Conservation (phyloP, 2,797 vertebrate species). For the Anas bernieri region DNA sequence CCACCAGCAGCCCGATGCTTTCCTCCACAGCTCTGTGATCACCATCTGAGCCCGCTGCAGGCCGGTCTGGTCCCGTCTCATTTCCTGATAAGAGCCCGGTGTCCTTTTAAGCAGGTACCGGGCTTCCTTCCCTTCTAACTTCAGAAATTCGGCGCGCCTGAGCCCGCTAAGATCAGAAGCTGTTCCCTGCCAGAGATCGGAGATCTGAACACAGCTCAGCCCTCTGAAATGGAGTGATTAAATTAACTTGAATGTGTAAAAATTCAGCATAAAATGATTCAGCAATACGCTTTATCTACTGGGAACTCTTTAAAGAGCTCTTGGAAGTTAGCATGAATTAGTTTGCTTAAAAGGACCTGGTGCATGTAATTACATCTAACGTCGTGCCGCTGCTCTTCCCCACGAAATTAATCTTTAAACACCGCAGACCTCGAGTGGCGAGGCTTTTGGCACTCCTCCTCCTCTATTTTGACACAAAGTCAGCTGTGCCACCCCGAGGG, state of each 20-base stretch:
- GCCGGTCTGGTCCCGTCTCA: too few relatives aligned
- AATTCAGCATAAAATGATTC: background rate
- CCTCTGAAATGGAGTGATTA: background rate
- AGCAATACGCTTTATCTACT: background rate
- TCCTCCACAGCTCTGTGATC: fast-evolving
- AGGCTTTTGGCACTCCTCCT: background rate
- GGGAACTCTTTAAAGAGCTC: background rate
- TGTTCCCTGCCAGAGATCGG: background rate
- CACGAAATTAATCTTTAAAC: background rate
- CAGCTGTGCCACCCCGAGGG: background rate
- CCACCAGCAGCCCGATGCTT: too few relatives aligned
- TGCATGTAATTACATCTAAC: background rate
- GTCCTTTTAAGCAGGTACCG: background rate
- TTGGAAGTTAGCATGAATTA: background rate
- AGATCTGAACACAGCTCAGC: background rate
- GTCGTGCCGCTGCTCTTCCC: background rate
- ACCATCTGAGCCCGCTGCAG: background rate
- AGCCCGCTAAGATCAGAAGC: background rate
- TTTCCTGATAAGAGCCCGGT: background rate
- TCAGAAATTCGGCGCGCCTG: background rate
- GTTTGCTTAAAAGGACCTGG: background rate
- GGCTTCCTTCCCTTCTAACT: background rate
- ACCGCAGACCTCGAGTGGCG: fast-evolving
- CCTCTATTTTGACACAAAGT: background rate
- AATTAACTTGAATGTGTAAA: slow-evolving; percentile 2